Conservation (phyloP, 1,140 invertebrate genomes). For the Drosophila sulfurigaster region DNA sequence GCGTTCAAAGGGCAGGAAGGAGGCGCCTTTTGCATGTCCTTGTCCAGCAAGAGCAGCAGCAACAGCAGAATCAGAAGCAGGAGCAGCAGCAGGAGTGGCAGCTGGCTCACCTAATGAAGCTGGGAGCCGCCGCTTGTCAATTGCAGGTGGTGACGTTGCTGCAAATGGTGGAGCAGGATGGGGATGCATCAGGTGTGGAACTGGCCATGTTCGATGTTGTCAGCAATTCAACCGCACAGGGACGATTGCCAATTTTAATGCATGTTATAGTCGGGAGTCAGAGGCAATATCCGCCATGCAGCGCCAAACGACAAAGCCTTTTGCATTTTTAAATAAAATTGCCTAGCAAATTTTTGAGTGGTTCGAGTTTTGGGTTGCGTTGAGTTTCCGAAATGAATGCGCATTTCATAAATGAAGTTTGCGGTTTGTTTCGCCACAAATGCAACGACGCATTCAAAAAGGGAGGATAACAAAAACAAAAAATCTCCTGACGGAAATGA, state of each 20-base stretch:
- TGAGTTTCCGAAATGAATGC: constrained; percentile 33
- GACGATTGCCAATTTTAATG: constrained; percentile 55
- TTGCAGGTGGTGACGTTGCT: constrained; percentile 1
- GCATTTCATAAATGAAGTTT: constrained; percentile 51
- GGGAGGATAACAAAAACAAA: not conserved
- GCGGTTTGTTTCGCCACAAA: constrained; percentile 38
- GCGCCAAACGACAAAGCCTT: constrained; percentile 39
- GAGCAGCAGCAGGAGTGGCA: not conserved
- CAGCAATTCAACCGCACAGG: constrained; percentile 53
- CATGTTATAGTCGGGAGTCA: constrained; percentile 42
- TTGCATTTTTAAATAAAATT: constrained; percentile 60
- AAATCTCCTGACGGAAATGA: constrained; percentile 28
- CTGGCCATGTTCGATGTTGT: constrained; percentile 46
- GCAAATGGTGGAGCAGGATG: not conserved
- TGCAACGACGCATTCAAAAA: not conserved
- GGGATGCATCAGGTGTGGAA: constrained; percentile 43
- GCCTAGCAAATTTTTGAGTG: constrained; percentile 19
- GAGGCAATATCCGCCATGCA: constrained; percentile 32
- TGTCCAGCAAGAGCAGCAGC: not conserved
- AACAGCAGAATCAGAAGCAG: not conserved
- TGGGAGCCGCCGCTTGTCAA: constrained; percentile 27
- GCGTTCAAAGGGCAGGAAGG: not conserved
- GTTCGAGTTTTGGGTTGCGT: not conserved
- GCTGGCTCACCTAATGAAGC: constrained; percentile 46
- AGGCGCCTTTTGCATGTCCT: constrained; percentile 32